phyloP scores from a whole-genome alignment of 1,140 invertebrate genomes.

The Drosophila persimilis region DNA sequence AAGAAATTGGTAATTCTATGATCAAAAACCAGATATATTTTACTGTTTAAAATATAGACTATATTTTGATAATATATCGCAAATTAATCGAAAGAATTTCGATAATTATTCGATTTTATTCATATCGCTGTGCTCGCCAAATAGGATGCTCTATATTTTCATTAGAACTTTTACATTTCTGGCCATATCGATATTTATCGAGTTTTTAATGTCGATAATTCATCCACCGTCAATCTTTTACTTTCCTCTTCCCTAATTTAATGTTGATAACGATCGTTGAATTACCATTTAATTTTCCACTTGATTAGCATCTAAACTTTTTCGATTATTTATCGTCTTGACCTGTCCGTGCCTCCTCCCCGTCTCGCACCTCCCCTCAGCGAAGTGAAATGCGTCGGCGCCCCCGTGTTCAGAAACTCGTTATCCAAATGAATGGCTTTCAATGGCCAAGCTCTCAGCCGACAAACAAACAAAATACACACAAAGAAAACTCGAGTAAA shows the following conservation, averaged over 20 bases:
- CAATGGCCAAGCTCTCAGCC: slow-evolving; percentile 1
- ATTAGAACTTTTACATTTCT: no score
- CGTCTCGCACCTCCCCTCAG: slow-evolving; percentile 1
- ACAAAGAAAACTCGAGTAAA: not conserved
- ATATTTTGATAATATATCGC: not conserved
- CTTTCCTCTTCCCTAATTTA: no score
- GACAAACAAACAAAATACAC: slow-evolving; percentile 6
- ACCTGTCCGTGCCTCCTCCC: not conserved
- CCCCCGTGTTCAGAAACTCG: slow-evolving; percentile 56
- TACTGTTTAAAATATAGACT: no score
- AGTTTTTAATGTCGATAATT: no score
- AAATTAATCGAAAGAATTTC: not conserved
- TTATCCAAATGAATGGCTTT: slow-evolving; percentile 48
- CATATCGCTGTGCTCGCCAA: no score
- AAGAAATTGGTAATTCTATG: not conserved
- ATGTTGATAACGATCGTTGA: no score
- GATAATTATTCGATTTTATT: no score
- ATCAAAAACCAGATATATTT: no score
- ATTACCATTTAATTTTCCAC: not conserved
- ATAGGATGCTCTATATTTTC: no score
- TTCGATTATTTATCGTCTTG: not conserved
- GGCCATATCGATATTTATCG: no score
- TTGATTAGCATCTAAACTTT: not conserved
- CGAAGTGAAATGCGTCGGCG: slow-evolving; percentile 36
- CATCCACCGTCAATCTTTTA: no score